A percentile compares a stretch with the other conserved stretches of the same genome.
Conservation (phyloP, 2,113 vertebrate species). For the Dicaeum eximium region DNA sequence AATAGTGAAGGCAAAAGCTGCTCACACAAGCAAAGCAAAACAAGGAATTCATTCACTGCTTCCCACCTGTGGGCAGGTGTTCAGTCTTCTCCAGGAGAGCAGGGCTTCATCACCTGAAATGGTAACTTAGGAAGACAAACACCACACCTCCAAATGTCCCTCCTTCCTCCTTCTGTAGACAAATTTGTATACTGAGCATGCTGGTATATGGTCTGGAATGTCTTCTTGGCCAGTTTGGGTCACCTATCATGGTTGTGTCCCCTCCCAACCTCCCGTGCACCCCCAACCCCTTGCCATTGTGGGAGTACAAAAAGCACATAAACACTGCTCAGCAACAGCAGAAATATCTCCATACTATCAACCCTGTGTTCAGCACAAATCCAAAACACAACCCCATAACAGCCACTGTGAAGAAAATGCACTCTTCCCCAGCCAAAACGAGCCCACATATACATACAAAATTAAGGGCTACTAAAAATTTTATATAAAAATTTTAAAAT, state of each 20-base stretch:
- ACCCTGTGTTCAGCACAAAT: neutral
- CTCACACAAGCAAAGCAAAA: neutral
- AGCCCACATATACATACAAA: neutral
- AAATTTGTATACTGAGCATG: neutral
- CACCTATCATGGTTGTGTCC: neutral
- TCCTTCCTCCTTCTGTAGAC: neutral
- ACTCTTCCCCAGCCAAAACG: neutral
- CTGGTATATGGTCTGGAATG: neutral
- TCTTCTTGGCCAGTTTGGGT: neutral
- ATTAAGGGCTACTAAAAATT: neutral
- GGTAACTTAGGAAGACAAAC: neutral
- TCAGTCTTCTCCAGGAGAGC: neutral
- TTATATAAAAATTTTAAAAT: neutral
- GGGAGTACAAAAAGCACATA: neutral
- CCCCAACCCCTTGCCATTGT: neutral
- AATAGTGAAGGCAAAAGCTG: neutral
- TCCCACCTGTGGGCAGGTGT: neutral
- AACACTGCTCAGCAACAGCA: neutral
- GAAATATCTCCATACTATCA: neutral
- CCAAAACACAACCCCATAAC: neutral
- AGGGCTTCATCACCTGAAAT: accelerated
- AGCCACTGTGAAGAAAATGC: neutral
- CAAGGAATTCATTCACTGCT: neutral
- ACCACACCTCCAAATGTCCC: neutral
- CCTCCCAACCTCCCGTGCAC: neutral